phyloP scores from a whole-genome alignment of 2,888 invertebrate species.

The Sisyra nigra region DNA sequence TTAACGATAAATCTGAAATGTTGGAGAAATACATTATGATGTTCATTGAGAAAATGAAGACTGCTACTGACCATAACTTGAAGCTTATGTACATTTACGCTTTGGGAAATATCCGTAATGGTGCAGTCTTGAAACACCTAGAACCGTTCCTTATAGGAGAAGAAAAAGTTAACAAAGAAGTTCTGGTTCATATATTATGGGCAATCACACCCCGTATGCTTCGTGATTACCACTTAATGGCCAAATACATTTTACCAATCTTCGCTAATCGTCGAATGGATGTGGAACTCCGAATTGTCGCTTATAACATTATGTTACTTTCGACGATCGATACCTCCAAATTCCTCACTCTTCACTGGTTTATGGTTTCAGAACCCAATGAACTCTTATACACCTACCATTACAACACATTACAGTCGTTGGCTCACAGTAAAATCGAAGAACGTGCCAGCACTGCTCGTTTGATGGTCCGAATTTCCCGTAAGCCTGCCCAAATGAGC shows the following conservation, averaged over 20 bases:
- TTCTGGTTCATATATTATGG: constrained; percentile 27
- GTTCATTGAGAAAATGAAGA: constrained; percentile 16
- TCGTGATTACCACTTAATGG: constrained; percentile 16
- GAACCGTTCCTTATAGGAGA: constrained; percentile 26
- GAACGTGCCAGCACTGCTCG: constrained; percentile 19
- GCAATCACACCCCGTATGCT: constrained; percentile 20
- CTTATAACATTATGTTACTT: constrained; percentile 27
- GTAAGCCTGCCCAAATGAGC: constrained; percentile 17
- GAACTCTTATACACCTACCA: constrained; percentile 30
- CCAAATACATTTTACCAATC: constrained; percentile 30
- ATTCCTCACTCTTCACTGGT: constrained; percentile 27
- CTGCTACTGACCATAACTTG: constrained; percentile 19
- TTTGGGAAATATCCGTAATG: constrained; percentile 27
- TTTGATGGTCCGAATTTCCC: constrained; percentile 22
- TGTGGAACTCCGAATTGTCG: constrained; percentile 25
- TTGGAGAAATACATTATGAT: constrained; percentile 16
- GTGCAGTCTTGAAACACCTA: constrained; percentile 23
- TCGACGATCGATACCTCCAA: constrained; percentile 22
- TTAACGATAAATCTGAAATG: constrained; percentile 9
- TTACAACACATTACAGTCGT: constrained; percentile 26
- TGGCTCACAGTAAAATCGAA: constrained; percentile 26
- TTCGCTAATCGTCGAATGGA: constrained; percentile 24
- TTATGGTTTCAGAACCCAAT: constrained; percentile 27
- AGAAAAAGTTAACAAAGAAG: constrained; percentile 18
- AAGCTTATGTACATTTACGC: constrained; percentile 29